Conservation (phyloP, 2,888 invertebrate genomes). For the Entomobrya proxima region DNA sequence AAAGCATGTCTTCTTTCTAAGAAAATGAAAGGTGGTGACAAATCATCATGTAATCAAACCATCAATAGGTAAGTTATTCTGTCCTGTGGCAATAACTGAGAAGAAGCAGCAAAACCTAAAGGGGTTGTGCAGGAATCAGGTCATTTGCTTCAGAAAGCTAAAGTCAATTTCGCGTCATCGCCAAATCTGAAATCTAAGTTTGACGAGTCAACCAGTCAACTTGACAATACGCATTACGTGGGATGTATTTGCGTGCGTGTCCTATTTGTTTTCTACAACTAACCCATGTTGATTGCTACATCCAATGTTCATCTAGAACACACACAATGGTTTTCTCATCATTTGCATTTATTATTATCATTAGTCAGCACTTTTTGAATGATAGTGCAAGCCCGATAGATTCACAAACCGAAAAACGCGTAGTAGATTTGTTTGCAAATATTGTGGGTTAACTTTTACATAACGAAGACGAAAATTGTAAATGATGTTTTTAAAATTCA, state of each 20-base stretch:
- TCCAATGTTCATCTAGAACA: not conserved
- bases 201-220: constrained; percentile 3
- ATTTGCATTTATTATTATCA: not conserved
- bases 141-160: not conserved
- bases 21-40: constrained; percentile 36
- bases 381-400: too few species aligned
- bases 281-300: not conserved
- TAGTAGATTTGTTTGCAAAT: not conserved
- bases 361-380: not conserved
- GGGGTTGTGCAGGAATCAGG: constrained; percentile 28
- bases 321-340: too few species aligned
- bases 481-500: too few species aligned
- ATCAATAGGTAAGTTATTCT: not conserved
- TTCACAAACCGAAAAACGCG: not conserved
- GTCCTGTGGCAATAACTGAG: not conserved
- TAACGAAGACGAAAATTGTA: too few species aligned
- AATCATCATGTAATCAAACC: constrained; percentile 31
- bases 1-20: not conserved
- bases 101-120: not conserved
- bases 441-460: too few species aligned
- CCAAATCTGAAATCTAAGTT: constrained; percentile 1
- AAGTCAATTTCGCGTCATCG: constrained; percentile 1
- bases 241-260: not conserved
- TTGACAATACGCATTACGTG: not conserved
- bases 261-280: not conserved